Evolutionary conservation across 1,140 invertebrate genomes (phyloP), one percentile per base, ranked within the genome.

Genomic region (Hylaeus anthracinus): DNA sequence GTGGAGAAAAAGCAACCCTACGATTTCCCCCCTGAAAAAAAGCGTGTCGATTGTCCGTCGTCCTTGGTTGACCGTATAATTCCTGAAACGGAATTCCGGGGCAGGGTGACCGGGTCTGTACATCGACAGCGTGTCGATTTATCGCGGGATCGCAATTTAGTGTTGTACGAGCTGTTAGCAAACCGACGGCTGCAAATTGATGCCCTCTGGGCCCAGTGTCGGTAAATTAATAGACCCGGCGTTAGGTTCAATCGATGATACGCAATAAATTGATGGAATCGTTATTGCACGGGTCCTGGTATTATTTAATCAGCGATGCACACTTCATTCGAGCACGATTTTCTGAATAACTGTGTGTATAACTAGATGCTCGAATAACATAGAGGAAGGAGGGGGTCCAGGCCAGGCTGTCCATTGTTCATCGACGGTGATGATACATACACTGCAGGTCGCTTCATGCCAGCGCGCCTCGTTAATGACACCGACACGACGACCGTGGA

Each of bases 261-360:
- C 81, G 81, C 85, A 83, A 86, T 86, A 87, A 86, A 87, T 86
- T 87, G 74, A 87, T 84, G 86, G 81, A 87, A 87, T 84, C 73
- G 86, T 87, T 86, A 87, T 86, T 84, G 77, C 66, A 67, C 65
- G 41, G 56, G 39, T 56, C 79, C 45, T n/a, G 77, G 73, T 81
- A 81, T 86, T 87, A 84, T 86, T 86, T 86, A 76, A 74, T 81
- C 77, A 74, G 72, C 79, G 72, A 75, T 75, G 79, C 72, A 80
- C 72, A 80, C 79, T 80, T 80, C 79, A 63, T 75, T 69, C 72
- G 53, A 61, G 48, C 64, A 80, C 63, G 48, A 69, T 75, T 80
- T 80, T 80, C 79, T 75, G 72, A 80, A 80, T 80, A 80, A 69
- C 79, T 63, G 43, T 56, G 78, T 72, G 78, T 72, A 69, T 73